phyloP scores from a whole-genome alignment of 2,113 vertebrate genomes.

The Hippolais icterina region DNA sequence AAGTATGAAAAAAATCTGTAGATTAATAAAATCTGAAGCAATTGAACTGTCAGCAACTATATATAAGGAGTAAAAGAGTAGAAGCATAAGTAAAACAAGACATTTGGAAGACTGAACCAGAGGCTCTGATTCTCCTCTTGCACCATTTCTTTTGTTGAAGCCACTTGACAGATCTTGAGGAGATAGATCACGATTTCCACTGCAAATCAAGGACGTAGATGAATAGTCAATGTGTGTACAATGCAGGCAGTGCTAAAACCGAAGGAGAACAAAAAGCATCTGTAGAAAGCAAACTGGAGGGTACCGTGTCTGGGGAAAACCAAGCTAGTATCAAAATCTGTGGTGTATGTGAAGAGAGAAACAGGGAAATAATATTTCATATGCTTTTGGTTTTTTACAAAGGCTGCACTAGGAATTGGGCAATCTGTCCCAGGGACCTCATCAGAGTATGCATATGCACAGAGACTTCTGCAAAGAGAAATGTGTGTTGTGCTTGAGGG shows the following conservation, averaged over 20 bases:
- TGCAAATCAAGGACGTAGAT: background rate
- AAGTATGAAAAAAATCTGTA: background rate
- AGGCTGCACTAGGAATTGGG: background rate
- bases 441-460: background rate
- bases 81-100: background rate
- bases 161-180: background rate
- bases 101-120: background rate
- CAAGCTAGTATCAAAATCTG: background rate
- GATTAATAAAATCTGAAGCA: background rate
- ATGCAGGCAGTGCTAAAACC: background rate
- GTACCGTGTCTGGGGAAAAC: background rate
- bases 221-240: background rate
- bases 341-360: background rate
- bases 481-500: background rate
- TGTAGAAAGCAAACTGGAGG: background rate
- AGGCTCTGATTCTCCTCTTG: background rate
- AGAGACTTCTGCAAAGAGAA: background rate
- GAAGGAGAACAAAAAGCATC: background rate
- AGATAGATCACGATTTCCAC: background rate
- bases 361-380: background rate
- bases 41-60: background rate
- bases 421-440: background rate
- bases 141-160: background rate
- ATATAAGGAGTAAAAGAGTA: background rate
- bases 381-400: background rate